These are phyloP conservation scores for Sminthopsis crassicaudata DNA, from an alignment of 2,113 vertebrate genomes.

Conservation along the genomic window DNA sequence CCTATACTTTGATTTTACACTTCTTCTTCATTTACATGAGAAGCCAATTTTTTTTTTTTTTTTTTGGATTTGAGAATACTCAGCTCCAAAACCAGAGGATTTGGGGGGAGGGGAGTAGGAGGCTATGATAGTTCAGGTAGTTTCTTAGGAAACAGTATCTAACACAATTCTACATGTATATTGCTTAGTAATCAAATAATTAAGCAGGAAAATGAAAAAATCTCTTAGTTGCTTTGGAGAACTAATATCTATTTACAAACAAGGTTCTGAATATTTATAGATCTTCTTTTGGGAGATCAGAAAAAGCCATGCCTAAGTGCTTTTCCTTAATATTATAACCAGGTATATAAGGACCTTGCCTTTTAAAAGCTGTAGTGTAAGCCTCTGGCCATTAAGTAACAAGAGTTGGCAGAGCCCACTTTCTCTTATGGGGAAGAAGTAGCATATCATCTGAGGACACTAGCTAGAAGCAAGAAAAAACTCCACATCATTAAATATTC, in stretches of 20 bases:
- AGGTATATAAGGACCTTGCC: neutral
- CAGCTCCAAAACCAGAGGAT: neutral
- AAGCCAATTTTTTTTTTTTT: neutral
- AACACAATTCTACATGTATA: neutral
- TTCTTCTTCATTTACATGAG: neutral
- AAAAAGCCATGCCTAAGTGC: neutral
- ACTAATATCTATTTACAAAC: neutral
- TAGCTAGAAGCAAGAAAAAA: neutral
- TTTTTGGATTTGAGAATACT: neutral
- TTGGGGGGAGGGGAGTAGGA: accelerated
- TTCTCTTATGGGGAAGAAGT: neutral
- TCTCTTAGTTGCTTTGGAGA: neutral
- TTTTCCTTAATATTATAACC: neutral
- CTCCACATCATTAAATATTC: neutral
- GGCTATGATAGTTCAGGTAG: neutral
- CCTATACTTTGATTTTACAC: neutral
- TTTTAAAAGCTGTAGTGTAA: neutral
- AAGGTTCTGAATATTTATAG: neutral
- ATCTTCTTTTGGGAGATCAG: neutral
- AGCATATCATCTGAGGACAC: neutral
- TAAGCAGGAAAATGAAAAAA: neutral
- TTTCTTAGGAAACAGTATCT: neutral
- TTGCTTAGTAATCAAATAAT: neutral
- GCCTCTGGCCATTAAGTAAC: neutral
- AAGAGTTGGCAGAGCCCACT: neutral